Evolutionary conservation across 2,113 vertebrate species (phyloP).

Genomic region (Cnemophilus loriae): DNA sequence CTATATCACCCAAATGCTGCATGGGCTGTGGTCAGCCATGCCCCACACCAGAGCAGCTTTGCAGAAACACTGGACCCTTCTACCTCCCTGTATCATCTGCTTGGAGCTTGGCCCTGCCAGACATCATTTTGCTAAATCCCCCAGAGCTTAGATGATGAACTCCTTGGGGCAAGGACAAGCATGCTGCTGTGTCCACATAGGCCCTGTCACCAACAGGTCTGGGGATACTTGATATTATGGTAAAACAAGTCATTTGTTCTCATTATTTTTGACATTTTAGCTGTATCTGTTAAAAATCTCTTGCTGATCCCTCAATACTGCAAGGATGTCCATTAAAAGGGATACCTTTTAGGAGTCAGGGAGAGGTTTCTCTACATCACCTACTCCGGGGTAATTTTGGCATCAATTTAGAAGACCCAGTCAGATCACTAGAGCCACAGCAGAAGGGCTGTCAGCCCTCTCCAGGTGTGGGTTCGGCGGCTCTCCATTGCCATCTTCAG

Average conservation of each 20-base stretch:
- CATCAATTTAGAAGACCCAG: not conserved
- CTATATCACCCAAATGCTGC: accelerated
- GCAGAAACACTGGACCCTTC: not conserved
- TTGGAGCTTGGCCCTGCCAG: not conserved
- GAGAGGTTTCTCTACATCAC: not conserved
- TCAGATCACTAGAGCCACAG: not conserved
- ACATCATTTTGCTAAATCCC: not conserved
- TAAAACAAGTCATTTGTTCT: not conserved
- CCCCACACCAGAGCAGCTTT: not conserved
- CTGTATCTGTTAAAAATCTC: not conserved
- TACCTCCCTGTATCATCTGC: not conserved
- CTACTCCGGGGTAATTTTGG: not conserved
- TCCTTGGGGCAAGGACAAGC: not conserved
- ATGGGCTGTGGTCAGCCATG: not conserved
- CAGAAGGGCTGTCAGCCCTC: not conserved
- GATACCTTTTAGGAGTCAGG: not conserved
- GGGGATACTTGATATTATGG: not conserved
- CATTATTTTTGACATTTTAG: not conserved
- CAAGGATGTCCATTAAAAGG: not conserved
- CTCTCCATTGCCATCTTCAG: conserved; percentile 52
- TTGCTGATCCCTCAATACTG: not conserved
- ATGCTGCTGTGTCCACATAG: not conserved
- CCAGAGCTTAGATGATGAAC: not conserved
- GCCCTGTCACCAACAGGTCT: not conserved
- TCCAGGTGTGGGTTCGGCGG: not conserved